Conservation (phyloP, 2,113 vertebrate species). For the Ivindomyrus marchei region DNA sequence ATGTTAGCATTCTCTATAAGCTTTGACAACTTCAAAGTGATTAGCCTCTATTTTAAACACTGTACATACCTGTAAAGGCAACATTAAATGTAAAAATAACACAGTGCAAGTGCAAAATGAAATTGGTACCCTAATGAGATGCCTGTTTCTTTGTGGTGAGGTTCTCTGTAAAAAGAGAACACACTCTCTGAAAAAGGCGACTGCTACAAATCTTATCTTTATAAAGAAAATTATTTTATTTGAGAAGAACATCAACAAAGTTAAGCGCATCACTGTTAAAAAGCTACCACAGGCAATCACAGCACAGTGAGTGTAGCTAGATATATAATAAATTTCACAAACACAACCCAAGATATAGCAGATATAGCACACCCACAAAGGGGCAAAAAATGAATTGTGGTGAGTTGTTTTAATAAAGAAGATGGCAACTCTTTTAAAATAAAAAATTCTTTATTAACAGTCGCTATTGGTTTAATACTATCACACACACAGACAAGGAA, state of each 20-base stretch:
- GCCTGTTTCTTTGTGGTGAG: neutral
- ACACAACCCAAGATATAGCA: neutral
- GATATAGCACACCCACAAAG: neutral
- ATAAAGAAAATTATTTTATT: neutral
- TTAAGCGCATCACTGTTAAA: neutral
- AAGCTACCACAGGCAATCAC: neutral
- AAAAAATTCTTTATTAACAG: too few relatives aligned
- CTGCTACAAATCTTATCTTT: neutral
- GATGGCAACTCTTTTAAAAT: neutral
- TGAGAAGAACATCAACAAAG: neutral
- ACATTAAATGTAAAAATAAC: neutral
- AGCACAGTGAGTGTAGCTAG: neutral
- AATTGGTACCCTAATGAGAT: neutral
- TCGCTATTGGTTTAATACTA: too few relatives aligned
- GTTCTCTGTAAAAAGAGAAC: neutral
- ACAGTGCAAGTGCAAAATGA: neutral
- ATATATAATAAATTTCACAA: neutral
- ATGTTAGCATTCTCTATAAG: neutral
- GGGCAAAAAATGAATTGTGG: neutral
- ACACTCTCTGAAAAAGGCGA: neutral
- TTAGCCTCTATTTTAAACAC: neutral
- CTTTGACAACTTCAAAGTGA: neutral
- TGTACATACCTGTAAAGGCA: neutral
- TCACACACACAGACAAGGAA: too few relatives aligned
- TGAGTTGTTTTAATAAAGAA: neutral